These are phyloP conservation scores for Tenodera sinensis DNA, from an alignment of 2,888 invertebrate genomes.

Conservation along the genomic window DNA sequence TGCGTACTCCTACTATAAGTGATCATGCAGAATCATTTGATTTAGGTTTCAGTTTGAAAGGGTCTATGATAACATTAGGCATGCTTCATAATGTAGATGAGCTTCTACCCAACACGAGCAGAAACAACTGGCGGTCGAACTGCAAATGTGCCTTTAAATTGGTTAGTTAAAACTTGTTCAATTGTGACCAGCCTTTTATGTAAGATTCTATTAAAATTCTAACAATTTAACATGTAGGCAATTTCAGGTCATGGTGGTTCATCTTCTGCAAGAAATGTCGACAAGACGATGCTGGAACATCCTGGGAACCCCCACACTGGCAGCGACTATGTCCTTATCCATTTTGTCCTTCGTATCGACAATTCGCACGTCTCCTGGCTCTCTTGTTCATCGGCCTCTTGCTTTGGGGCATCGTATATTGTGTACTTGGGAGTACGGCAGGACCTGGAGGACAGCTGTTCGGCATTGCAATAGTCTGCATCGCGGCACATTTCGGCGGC, in stretches of 20 bases:
- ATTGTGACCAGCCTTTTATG: background rate
- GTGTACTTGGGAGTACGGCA: constrained; percentile 68
- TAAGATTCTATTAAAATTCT: constrained; percentile 46
- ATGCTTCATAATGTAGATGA: too few species aligned
- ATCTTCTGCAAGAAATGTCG: constrained; percentile 76
- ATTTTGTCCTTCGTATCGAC: constrained; percentile 79
- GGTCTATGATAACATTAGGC: too few species aligned
- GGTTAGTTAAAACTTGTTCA: background rate
- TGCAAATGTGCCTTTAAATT: background rate
- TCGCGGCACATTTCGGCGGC: constrained; percentile 78
- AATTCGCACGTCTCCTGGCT: constrained; percentile 72
- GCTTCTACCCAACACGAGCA: too few species aligned
- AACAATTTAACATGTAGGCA: constrained; percentile 59
- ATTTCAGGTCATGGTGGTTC: constrained; percentile 69
- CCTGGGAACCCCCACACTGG: constrained; percentile 82
- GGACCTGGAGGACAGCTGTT: constrained; percentile 83
- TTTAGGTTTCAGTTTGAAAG: too few species aligned
- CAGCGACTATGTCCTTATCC: constrained; percentile 78
- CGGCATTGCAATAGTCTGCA: constrained; percentile 67
- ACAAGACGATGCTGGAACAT: constrained; percentile 45
- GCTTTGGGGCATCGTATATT: constrained; percentile 55
- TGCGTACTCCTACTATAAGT: too few species aligned
- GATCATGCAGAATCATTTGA: too few species aligned
- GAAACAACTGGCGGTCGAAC: too few species aligned
- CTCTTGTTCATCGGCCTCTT: constrained; percentile 60